Evolutionary conservation across 1,140 invertebrate genomes (phyloP), one percentile per base, ranked within the genome.

Genomic region (Cotesia glomerata): DNA sequence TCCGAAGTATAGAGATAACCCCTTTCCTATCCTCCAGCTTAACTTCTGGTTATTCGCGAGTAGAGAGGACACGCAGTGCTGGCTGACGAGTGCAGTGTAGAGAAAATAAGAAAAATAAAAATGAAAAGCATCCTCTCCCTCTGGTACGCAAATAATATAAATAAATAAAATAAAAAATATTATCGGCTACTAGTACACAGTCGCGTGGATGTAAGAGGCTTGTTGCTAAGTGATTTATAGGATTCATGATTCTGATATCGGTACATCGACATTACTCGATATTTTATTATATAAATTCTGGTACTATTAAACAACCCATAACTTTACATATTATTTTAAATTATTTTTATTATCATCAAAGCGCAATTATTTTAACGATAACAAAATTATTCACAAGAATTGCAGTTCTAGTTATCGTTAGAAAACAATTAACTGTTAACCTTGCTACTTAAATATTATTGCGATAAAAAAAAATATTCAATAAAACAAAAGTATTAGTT

Each of bases 191-290:
- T 52, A 34, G 65, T 67, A 67, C 65, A 67, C 49, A 67, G 65
- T 67, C 65, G 14, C 45, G 26, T 52, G 13, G 26, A 67, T 67
- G 65, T 67, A 54, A 52, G 65, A 52, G 65, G 65, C 65, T 67
- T 67, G 65, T 67, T 67, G 65, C n/a, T 32, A 52, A 67, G 65
- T 54, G 65, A 67, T 67, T 67, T 67, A 67, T 67, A 32, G 51
- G 4, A 67, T 52, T 67, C 65, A 67, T 67, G 65, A 67, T 67
- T 67, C 18, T 54, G 65, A 67, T 67, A 67, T 67, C 39, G 65
- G 16, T 67, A 49, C 39, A 35, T 36, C 35, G 62, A 16, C 62
- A 64, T 49, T 14, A 49, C 51, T 52, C 65, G 49, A 67, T 51
- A 67, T 67, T 54, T 67, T 52, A 54, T 67, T 16, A 16, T 18